Evolutionary conservation across 1,140 invertebrate species (phyloP).

Genomic region (Magallana ariakensis): DNA sequence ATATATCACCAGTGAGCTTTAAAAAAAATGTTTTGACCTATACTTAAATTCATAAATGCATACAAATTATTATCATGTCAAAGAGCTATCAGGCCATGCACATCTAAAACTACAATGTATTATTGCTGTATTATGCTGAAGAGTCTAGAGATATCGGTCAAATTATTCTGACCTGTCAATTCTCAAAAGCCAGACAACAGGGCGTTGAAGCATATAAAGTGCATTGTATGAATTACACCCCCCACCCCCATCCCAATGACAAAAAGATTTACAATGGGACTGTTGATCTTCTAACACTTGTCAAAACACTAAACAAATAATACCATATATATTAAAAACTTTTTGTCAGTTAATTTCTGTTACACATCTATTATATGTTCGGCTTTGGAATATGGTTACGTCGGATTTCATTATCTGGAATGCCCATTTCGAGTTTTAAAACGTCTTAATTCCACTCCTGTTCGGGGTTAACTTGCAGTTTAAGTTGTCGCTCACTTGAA

Average conservation of each 20-base stretch:
- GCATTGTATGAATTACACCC: background rate
- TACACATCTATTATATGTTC: background rate
- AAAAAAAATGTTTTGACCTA: no score
- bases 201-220: background rate
- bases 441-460: slow-evolving; percentile 2
- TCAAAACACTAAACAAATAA: slow-evolving; percentile 2
- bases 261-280: background rate
- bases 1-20: no score
- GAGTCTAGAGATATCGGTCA: background rate
- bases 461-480: slow-evolving; percentile 19
- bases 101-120: no score
- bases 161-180: background rate
- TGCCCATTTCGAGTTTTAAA: slow-evolving; percentile 20
- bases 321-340: background rate
- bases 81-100: no score
- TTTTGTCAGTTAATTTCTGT: background rate
- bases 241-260: background rate
- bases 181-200: background rate
- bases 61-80: no score
- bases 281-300: background rate
- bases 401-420: slow-evolving; percentile 14
- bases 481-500: slow-evolving; percentile 21
- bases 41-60: no score
- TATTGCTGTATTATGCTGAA: no score
- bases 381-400: slow-evolving; percentile 7